Base-by-base conservation (phyloP, 2,888 invertebrate genomes). In the Onthophagus sagittarius region DNA sequence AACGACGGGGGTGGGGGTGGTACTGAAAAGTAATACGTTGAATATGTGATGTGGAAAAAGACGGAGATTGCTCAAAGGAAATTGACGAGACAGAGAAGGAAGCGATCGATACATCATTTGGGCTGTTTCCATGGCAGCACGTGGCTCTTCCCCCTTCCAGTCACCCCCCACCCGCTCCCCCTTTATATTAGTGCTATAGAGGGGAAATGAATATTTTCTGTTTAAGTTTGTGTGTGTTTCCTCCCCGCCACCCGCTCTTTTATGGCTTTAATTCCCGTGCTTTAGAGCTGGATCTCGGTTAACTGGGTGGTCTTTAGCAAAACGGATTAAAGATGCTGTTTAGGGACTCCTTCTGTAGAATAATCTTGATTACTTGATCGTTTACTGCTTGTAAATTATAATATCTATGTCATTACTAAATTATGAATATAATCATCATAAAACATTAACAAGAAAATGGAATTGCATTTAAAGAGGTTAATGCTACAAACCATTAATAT, bases 81-180 rank as follows among this genome's bases (percentile, higher is more conserved):
- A 80, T 79, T 80, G 78, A 80, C 77, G 80, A 78, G 81, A 84
- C 82, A 77, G 83, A 83, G 85, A 85, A 79, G 80, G 81, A 80
- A 78, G 79, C 82, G 85, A 86, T 86, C 86, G 86, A 86, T 86
- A 86, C 86, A 85, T 86, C 86, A 86, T 86, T 86, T 86, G 85
- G 85, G 85, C 85, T 86, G 86, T 86, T 86, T 84, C 86, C 86
- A 86, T 86, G 86, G 86, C 83, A 86, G 85, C 86, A 85, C 83
- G 84, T 84, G 83, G 84, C 84, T 83, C 83, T 83, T 81, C 23
- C 81, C 81, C 84, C 83, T 81, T 79, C 81, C 80, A 79, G 39
- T 53, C 78, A 77, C 74, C 76, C 80, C 80, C 79, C 80, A 76
- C 79, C 78, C 76, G 72, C 74, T 76, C 80, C 80, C 23, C 79